These are phyloP conservation scores for western clawed frog (Xenopus tropicalis) DNA, from an alignment of 2,113 vertebrate species.

Conservation along the genomic window UCB_Xtro_10.0 CM004443.2:40890001-40890500, in stretches of 20 bases:
- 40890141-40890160: too few species aligned
- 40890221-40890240: too few species aligned
- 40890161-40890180: background rate
- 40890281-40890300: background rate
- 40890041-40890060: conserved; percentile 96
- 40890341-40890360: background rate
- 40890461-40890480: too few species aligned
- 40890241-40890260: background rate
- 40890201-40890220: too few species aligned
- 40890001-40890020: too few species aligned
- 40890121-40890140: conserved; percentile 37
- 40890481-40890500: too few species aligned
- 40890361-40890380: background rate
- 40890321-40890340: background rate
- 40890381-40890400: too few species aligned
- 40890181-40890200: background rate
- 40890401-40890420: too few species aligned
- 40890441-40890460: too few species aligned
- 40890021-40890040: conserved; percentile 73
- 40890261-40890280: background rate
- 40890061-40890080: conserved; percentile 88
- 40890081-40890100: conserved; percentile 98
- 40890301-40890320: conserved; percentile 8
- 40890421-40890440: too few species aligned
- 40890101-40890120: conserved; percentile 95